Percentiles rank a stretch among this genome's conserved stretches.
These are phyloP conservation scores for Protonemura montana DNA, from an alignment of 2,888 invertebrate genomes.

Conservation along the genomic window DNA sequence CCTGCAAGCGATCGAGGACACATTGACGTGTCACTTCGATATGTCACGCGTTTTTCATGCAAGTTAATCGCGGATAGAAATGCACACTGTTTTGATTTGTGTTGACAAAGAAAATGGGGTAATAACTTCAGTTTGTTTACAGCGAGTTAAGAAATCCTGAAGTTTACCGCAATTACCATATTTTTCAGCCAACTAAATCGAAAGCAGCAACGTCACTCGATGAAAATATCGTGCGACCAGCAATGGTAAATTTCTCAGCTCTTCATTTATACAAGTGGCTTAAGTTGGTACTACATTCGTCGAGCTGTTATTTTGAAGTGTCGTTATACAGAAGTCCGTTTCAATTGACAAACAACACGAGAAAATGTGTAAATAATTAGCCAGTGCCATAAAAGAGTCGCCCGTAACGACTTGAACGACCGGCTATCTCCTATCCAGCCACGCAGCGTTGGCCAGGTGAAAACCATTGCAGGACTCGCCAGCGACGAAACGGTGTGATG, in stretches of 20 bases:
- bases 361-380: constrained; percentile 12
- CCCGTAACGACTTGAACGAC: not conserved
- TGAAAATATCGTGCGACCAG: not conserved
- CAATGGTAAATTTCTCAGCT: not conserved
- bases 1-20: too few species aligned
- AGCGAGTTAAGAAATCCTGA: not conserved
- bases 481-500: not conserved
- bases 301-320: not conserved
- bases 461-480: not conserved
- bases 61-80: not conserved
- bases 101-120: not conserved
- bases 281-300: not conserved
- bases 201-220: not conserved
- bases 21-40: too few species aligned
- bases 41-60: too few species aligned
- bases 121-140: not conserved
- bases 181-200: too few species aligned
- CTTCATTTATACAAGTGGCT: not conserved
- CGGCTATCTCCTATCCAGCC: not conserved
- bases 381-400: not conserved
- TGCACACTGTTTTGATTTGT: not conserved
- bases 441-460: too few species aligned
- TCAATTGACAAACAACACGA: constrained; percentile 7
- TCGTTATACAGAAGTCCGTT: constrained; percentile 4
- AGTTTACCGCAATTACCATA: not conserved